Conservation (phyloP, 2,888 invertebrate genomes). For the Sarcophaga subvicina region DNA sequence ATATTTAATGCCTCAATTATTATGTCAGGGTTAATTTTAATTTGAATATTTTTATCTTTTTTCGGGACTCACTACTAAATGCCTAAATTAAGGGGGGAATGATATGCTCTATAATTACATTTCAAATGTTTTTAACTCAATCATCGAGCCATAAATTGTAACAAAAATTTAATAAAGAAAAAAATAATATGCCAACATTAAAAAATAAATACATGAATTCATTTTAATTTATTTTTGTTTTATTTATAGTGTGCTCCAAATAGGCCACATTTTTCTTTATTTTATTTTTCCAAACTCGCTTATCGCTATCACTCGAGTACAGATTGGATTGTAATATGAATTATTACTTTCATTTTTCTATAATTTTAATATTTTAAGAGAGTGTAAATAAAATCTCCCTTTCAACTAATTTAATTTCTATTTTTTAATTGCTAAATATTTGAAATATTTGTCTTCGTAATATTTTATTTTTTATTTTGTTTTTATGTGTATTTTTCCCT, state of each 20-base stretch:
- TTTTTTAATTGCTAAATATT: neutral
- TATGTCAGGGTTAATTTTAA: conserved; percentile 56
- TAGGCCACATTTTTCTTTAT: no score
- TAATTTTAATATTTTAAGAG: no score
- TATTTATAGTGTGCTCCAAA: no score
- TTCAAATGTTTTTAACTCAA: conserved; percentile 43
- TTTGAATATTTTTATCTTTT: neutral
- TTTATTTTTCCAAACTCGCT: no score
- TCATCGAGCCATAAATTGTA: conserved; percentile 51
- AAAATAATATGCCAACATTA: neutral
- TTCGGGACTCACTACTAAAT: neutral
- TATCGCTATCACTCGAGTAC: no score
- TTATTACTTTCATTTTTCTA: no score
- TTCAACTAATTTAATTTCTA: neutral
- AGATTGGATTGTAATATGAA: no score
- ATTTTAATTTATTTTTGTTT: no score
- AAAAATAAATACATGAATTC: neutral
- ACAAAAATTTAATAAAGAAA: neutral
- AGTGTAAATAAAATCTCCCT: neutral
- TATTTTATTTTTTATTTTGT: neutral
- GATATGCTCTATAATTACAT: conserved; percentile 11
- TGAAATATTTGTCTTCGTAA: neutral
- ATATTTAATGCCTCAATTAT: conserved; percentile 41
- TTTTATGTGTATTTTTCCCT: neutral
- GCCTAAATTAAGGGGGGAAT: neutral